phyloP scores from a whole-genome alignment of 2,797 vertebrate species.

The Chloroceryle inda region DNA sequence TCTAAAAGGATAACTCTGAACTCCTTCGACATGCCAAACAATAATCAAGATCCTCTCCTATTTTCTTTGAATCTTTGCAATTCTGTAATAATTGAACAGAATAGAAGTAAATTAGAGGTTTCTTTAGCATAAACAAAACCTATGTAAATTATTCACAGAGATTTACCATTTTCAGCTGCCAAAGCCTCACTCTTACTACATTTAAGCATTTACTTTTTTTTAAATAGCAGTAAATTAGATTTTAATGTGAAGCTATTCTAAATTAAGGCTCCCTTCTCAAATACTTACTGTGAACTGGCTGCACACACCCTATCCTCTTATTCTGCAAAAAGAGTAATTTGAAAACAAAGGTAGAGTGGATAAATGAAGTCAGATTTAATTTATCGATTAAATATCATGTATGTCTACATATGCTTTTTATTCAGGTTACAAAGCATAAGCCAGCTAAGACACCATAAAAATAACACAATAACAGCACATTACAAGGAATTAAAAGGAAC shows the following conservation, averaged over 20 bases:
- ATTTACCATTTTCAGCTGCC: conserved; percentile 21
- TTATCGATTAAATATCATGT: conserved; percentile 50
- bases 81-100: conserved; percentile 4
- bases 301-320: conserved; percentile 12
- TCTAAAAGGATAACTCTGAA: conserved; percentile 38
- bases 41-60: conserved; percentile 8
- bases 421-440: neutral
- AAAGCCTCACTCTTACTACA: neutral
- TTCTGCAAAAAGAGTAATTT: conserved; percentile 25
- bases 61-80: conserved; percentile 38
- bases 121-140: conserved; percentile 31
- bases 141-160: conserved; percentile 53
- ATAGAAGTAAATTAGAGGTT: conserved; percentile 24
- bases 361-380: conserved; percentile 64
- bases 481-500: neutral
- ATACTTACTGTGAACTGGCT: conserved; percentile 47
- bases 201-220: conserved; percentile 53
- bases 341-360: conserved; percentile 46
- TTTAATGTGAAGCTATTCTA: conserved; percentile 42
- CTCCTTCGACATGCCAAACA: neutral
- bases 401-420: conserved; percentile 24
- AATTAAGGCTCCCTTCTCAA: conserved; percentile 23
- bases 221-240: neutral
- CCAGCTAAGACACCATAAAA: neutral
- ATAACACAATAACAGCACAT: neutral